Conservation (phyloP, 2,797 vertebrate species). For the Hemitrygon akajei region DNA sequence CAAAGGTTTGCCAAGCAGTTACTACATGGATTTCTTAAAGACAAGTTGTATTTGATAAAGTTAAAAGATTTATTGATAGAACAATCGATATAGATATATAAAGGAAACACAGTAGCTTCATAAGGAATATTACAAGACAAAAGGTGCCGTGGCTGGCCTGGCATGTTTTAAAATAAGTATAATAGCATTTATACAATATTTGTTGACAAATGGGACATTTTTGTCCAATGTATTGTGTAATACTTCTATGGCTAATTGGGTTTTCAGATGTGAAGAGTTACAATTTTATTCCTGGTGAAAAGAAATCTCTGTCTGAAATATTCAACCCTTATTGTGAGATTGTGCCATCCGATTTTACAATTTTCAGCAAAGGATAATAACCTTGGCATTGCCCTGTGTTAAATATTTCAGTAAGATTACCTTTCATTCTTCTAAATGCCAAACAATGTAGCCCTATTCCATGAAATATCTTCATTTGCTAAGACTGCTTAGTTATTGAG, state of each 20-base stretch:
- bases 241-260: neutral
- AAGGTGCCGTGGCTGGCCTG: neutral
- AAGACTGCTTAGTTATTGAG: neutral
- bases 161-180: neutral
- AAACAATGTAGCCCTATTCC: neutral
- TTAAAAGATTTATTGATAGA: neutral
- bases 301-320: neutral
- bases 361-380: neutral
- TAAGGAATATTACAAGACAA: neutral
- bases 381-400: neutral
- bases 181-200: neutral
- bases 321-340: neutral
- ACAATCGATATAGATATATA: neutral
- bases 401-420: neutral
- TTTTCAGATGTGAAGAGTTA: neutral
- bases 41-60: neutral
- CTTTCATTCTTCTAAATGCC: neutral
- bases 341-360: neutral
- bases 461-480: neutral
- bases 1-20: neutral
- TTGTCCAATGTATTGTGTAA: neutral
- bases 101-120: neutral
- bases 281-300: neutral
- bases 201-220: neutral
- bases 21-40: neutral